Evolutionary conservation across 2,888 invertebrate species (phyloP).

Genomic region (Bhutanitis thaidina): DNA sequence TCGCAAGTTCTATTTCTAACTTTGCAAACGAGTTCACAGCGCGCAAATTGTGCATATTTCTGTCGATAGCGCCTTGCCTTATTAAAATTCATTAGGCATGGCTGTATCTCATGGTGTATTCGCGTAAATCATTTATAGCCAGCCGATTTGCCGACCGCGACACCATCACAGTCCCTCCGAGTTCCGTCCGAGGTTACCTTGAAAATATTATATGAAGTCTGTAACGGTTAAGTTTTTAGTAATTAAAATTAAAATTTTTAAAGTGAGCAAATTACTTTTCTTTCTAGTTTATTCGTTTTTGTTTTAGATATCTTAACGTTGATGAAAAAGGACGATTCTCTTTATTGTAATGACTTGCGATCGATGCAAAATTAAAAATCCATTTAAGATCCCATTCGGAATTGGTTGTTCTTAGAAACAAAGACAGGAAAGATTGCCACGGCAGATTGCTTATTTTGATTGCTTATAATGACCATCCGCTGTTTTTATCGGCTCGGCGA

Average conservation of each 20-base stretch:
- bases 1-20: slow-evolving; percentile 27
- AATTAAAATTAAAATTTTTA: too few species aligned
- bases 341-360: too few species aligned
- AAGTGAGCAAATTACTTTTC: too few species aligned
- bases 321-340: too few species aligned
- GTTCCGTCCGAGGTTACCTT: too few species aligned
- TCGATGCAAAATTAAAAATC: slow-evolving; percentile 16
- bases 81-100: slow-evolving; percentile 6
- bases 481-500: background rate
- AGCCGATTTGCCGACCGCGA: too few species aligned
- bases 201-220: too few species aligned
- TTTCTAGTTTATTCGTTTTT: too few species aligned
- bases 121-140: too few species aligned
- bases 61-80: background rate
- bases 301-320: too few species aligned
- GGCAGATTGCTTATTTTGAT: slow-evolving; percentile 11
- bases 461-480: background rate
- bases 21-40: slow-evolving; percentile 20
- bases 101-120: background rate
- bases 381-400: slow-evolving; percentile 17
- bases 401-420: slow-evolving; percentile 11
- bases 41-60: slow-evolving; percentile 20
- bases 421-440: slow-evolving; percentile 11
- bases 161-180: too few species aligned
- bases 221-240: too few species aligned